Base-by-base conservation (phyloP, 2,113 vertebrate species). In the Aleadryas rufinucha region DNA sequence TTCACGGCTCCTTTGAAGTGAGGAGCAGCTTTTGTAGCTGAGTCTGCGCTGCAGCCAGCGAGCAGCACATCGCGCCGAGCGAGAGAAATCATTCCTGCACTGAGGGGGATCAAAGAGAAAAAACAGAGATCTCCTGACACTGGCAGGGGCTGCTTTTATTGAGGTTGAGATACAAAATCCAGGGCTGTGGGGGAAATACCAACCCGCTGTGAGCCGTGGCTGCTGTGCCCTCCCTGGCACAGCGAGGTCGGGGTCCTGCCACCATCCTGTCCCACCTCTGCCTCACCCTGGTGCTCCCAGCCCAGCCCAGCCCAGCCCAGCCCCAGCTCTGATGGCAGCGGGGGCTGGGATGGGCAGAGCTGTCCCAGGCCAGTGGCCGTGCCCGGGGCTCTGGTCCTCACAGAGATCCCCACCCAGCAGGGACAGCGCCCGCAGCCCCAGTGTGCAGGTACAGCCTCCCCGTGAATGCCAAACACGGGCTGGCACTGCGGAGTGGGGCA, bases 381-480 rank as follows among this genome's bases (percentile, higher is more conserved):
- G 28, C 47, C 53, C 2, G 37, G 47, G 44, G n/a, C 3, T 6
- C 24, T 39, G 13, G 0, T 27, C 57, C 57, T 35, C 52, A 0
- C 45, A 1, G 1, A 5, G n/a, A 8, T 5, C 6, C 31, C 19
- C 13, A 3, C 1, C 4, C 39, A 9, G 15, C 44, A 5, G 0
- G 11, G 15, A 21, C 31, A 21, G 56, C 4, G 7, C 39, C 60
- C 2, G 3, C 71, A 5, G 47, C 37, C 42, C 37, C 54, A 0
- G 4, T 2, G 50, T 0, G 11, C 10, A 19, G 50, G 2, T 0
- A 2, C 16, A 28, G 28, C 56, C 20, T n/a, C 41, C 41, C 53
- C 1, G 0, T 1, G 53, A n/a, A 5, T 2, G 6, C 2, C 1
- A 9, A 7, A 4, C 9, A 1, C 30, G 3, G 9, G 3, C n/a